A percentile compares a stretch with the other conserved stretches of the same genome.
phyloP scores from a whole-genome alignment of 2,113 vertebrate genomes.

The Sander vitreus region DNA sequence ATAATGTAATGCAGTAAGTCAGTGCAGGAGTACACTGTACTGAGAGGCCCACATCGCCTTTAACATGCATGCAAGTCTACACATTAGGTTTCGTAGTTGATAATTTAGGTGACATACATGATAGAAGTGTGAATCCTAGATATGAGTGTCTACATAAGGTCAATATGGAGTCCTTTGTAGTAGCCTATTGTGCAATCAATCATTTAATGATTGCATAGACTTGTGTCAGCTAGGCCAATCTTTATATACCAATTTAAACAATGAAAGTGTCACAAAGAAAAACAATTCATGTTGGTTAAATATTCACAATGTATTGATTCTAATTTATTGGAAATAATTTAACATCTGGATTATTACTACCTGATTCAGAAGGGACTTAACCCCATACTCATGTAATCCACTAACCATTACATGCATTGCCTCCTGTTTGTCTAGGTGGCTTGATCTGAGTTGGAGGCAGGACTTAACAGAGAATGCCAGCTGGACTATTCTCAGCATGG shows the following conservation, averaged over 20 bases:
- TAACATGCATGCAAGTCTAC: not conserved
- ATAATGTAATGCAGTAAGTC: not conserved
- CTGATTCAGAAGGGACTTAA: not conserved
- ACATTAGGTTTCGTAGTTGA: not conserved
- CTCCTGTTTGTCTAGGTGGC: conserved; percentile 49
- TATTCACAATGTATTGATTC: not conserved
- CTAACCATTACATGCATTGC: conserved; percentile 47
- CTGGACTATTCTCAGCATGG: conserved; percentile 82
- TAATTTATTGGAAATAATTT: not conserved
- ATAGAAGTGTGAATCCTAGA: not conserved
- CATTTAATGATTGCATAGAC: not conserved
- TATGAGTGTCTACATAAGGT: no score
- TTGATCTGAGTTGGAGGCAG: conserved; percentile 54
- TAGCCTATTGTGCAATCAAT: not conserved
- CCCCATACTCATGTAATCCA: not conserved
- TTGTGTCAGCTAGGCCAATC: not conserved
- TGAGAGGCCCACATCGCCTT: not conserved
- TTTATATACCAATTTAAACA: not conserved
- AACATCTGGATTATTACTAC: not conserved
- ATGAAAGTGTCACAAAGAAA: not conserved
- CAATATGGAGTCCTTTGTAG: not conserved
- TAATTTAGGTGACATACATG: not conserved
- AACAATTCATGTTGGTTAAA: not conserved
- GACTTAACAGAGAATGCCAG: conserved; percentile 74
- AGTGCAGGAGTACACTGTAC: no score